Conservation (phyloP, 2,888 invertebrate genomes). For the Pecten maximus region DNA sequence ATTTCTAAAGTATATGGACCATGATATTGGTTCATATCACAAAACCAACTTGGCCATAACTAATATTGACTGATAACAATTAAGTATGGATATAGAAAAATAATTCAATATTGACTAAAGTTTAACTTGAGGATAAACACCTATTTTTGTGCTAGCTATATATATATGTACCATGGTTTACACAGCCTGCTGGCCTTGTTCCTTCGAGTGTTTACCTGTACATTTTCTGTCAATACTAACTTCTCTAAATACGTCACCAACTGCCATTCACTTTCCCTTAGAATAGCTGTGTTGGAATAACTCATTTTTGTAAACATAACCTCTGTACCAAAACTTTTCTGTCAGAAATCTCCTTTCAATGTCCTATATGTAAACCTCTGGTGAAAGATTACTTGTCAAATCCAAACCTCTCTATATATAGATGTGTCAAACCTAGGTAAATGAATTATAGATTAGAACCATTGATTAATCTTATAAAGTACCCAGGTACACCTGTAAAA, state of each 20-base stretch:
- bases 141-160: too few species aligned
- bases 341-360: neutral
- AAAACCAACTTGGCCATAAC: neutral
- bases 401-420: neutral
- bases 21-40: neutral
- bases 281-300: neutral
- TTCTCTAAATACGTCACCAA: neutral
- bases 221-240: neutral
- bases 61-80: neutral
- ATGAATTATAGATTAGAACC: neutral
- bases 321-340: neutral
- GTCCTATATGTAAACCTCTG: neutral
- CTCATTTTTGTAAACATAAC: neutral
- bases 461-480: neutral
- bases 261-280: neutral
- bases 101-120: neutral
- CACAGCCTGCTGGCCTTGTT: neutral
- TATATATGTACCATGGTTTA: neutral
- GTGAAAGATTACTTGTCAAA: neutral
- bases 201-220: neutral
- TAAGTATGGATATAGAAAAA: neutral
- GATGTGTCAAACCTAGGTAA: conserved; percentile 36
- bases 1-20: neutral
- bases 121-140: neutral
- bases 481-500: too few species aligned